Evolutionary conservation across 2,113 vertebrate genomes (phyloP), one percentile per base, ranked within the genome.

Genomic region (Pelodiscus sinensis): DNA sequence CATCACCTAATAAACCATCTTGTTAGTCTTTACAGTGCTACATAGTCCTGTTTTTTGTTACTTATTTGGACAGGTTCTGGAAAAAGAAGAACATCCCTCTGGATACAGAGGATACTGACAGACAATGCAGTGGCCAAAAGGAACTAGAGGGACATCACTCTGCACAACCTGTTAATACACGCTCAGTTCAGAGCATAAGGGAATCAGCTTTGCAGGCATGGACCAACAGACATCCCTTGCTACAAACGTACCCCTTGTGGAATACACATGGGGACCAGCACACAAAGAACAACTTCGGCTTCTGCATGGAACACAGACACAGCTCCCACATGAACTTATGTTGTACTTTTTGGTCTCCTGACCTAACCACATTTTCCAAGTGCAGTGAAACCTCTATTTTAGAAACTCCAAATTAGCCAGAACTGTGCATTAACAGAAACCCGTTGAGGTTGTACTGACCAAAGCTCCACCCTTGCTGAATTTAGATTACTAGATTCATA

Each of bases 301-400:
- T 68, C 82, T 2, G 1, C 44, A 8, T 6, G 0, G 62, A 38
- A 6, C 84, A 11, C 2, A 0, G 31, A 7, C 35, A 85, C 27
- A 68, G 8, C 4, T 56, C 57, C 90, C 57, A 65, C 84, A 57
- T 3, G 8, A 44, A 0, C 82, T 51, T 0, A 2, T 65, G 0
- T 16, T 14, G 13, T 24, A n/a, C 80, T 87, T 78, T 57, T 22
- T 15, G 16, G 71, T 31, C 82, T 56, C 81, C 85, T 24, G 85
- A 90, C 93, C 90, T 62, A 82, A 81, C 57, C 57, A 10, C 55
- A 6, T 79, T 92, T 90, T 56, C 90, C 93, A 81, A 91, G 89
- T 16, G 1, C 79, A 86, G 85, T 55, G 38, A 13, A 27, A 15
- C 77, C 60, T 55, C 77, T 44, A 0, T 68, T 16, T 79, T 21